Conservation (phyloP, 2,113 vertebrate species). For the Trematocara macrostoma region DNA sequence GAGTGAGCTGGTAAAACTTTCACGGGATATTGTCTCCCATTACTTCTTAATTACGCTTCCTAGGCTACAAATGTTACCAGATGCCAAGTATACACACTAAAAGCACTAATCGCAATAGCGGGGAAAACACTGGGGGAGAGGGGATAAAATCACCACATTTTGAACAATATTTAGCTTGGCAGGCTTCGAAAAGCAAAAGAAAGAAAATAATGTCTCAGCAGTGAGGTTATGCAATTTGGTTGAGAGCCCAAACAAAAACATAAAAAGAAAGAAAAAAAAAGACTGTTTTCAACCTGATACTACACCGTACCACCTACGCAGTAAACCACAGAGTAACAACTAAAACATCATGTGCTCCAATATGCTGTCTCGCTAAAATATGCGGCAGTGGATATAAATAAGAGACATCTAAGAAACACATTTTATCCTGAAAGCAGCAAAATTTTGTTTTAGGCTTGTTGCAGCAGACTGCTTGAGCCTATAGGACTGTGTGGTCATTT, state of each 20-base stretch:
- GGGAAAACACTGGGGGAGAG: background rate
- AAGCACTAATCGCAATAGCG: background rate
- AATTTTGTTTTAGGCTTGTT: background rate
- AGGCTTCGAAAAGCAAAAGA: background rate
- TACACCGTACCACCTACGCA: slow-evolving; percentile 1
- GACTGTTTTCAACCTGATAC: background rate
- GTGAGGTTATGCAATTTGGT: slow-evolving; percentile 32
- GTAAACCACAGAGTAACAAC: background rate
- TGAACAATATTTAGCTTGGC: slow-evolving; percentile 31
- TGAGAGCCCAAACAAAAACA: background rate
- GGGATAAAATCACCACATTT: background rate
- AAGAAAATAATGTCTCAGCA: background rate
- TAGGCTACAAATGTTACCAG: background rate
- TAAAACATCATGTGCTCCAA: background rate
- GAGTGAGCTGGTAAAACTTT: background rate
- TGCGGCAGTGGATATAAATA: background rate
- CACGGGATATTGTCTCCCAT: background rate
- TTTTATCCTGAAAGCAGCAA: background rate
- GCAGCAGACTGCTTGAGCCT: background rate
- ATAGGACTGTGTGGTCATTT: background rate
- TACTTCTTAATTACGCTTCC: background rate
- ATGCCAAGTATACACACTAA: background rate
- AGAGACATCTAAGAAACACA: background rate
- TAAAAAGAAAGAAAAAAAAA: background rate
- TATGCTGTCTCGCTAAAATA: background rate